Base-by-base conservation (phyloP, 2,888 invertebrate genomes). In the Apamea crenata region DNA sequence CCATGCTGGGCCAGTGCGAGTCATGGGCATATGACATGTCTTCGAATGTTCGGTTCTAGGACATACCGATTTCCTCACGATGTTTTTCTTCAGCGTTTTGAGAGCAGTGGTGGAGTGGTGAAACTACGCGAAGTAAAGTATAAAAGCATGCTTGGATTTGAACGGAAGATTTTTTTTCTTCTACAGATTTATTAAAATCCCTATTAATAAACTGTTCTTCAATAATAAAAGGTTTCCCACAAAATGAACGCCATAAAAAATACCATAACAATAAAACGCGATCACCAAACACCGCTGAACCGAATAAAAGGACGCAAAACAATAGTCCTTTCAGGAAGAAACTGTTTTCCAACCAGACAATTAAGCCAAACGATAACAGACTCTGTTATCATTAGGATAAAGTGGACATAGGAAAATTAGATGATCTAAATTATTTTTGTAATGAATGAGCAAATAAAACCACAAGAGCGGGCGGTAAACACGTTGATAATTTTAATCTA, bases 401-500 rank as follows among this genome's bases (percentile, higher is more conserved):
- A 81, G 83, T 66, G 40, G 72, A 79, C 69, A 69, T 83, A 79
- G 74, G 67, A 77, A 78, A 86, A 80, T 78, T 71, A 80, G 63
- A 82, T 71, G 53, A 56, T 68, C 71, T 32, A 67, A 87, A 88
- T 87, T 87, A 88, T 90, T 87, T 90, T 90, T 89, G 87, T 90
- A 87, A 88, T 86, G 86, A 88, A 88, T 88, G 89, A 89, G 87
- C 90, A 91, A 92, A 92, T 91, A 91, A 91, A 92, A 93, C 89
- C 91, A 82, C 91, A 85, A 83, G 88, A 88, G 87, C 87, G 88
- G 89, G 88, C 85, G 87, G 90, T 81, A 89, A 92, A 92, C 90
- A 93, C 88, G 93, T 91, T 93, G 92, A 93, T 93, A 94, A 94
- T 93, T 94, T 93, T 93, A 94, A 94, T 93, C 91, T 91, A 90